These are phyloP conservation scores for Ochotona curzoniae DNA, from an alignment of 2,113 vertebrate species.

Conservation along the genomic window DNA sequence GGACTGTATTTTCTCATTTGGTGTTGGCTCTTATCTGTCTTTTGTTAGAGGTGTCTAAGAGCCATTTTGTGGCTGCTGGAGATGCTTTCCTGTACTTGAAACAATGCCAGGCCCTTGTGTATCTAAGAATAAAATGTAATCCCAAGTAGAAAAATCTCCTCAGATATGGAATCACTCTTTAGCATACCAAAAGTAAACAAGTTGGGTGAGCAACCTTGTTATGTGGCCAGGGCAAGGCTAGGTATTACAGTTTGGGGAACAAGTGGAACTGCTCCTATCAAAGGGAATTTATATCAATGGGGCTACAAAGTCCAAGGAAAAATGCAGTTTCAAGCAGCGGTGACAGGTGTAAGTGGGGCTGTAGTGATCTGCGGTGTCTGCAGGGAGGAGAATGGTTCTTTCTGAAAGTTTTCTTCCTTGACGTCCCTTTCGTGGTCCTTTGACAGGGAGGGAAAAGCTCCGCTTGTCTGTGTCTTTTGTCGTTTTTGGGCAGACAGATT, in stretches of 20 bases:
- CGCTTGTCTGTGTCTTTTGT: not conserved
- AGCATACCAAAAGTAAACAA: not conserved
- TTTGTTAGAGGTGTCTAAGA: not conserved
- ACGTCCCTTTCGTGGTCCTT: not conserved
- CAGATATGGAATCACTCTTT: not conserved
- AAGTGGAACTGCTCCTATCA: not conserved
- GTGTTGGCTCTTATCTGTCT: not conserved
- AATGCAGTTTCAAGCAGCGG: not conserved
- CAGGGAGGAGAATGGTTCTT: not conserved
- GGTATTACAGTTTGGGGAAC: not conserved
- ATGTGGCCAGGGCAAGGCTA: not conserved
- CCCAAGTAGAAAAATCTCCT: constrained; percentile 31
- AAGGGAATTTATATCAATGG: not conserved
- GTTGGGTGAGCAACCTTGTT: not conserved
- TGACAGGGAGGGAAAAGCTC: not conserved
- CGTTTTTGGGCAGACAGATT: not conserved
- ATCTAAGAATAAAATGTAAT: not conserved
- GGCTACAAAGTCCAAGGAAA: not conserved
- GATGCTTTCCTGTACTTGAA: not conserved
- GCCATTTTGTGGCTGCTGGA: not conserved
- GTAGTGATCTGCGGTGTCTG: not conserved
- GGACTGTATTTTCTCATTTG: not conserved
- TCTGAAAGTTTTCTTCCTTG: not conserved
- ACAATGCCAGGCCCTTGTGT: not conserved
- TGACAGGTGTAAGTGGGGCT: not conserved